Conservation (phyloP, 2,797 vertebrate species). For the Eulemur coronatus region DNA sequence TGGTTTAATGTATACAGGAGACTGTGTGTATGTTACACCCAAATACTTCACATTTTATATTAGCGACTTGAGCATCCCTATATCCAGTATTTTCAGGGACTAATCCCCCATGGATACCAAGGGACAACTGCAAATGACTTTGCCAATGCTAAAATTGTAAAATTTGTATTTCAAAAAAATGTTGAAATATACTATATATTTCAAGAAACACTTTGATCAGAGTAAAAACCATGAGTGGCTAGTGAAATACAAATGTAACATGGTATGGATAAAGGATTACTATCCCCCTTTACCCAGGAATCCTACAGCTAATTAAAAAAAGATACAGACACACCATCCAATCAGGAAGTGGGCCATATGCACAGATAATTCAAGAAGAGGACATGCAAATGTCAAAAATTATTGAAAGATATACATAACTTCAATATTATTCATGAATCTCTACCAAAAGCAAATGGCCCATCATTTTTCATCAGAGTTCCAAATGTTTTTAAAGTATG, state of each 20-base stretch:
- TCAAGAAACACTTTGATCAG: background rate
- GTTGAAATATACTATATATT: background rate
- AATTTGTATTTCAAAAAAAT: background rate
- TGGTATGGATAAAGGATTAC: background rate
- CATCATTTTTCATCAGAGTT: background rate
- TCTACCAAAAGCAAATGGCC: background rate
- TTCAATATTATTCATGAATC: background rate
- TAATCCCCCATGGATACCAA: background rate
- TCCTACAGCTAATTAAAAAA: background rate
- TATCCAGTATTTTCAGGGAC: background rate
- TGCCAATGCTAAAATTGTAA: background rate
- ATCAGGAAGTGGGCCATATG: background rate
- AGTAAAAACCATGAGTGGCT: background rate
- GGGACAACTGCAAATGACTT: background rate
- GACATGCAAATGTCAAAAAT: background rate
- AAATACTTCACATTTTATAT: background rate
- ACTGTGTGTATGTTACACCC: background rate
- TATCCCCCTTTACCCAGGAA: background rate
- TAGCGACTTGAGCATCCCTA: background rate
- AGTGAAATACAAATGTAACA: background rate
- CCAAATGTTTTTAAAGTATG: background rate
- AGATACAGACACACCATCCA: background rate
- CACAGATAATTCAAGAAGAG: background rate
- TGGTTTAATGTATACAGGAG: background rate
- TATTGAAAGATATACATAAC: background rate